Base-by-base conservation (phyloP, 2,888 invertebrate species). In the Eledone cirrhosa region DNA sequence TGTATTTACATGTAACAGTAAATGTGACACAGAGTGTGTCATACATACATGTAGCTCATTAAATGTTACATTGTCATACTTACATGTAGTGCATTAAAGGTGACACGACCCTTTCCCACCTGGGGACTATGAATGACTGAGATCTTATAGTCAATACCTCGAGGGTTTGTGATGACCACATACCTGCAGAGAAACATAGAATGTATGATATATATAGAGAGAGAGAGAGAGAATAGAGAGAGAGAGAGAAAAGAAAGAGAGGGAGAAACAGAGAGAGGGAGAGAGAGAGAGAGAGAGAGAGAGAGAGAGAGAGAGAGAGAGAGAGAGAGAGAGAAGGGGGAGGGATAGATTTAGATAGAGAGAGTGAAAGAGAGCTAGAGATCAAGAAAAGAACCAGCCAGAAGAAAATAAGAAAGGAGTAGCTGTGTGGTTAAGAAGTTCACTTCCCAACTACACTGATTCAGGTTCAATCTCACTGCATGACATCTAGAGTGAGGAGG, bases 41-140 rank as follows among this genome's bases (percentile, higher is more conserved):
- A n/a, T n/a, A n/a, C n/a, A n/a, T n/a, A n/a, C n/a, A n/a, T n/a
- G n/a, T n/a, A n/a, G n/a, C n/a, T n/a, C 3, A 41, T 41, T 41
- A 41, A 11, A 8, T 41, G 41, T 41, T 8, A 41, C 5, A 11
- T 41, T 41, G 41, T 41, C 22, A 72, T 33, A 72, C 72, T 72
- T 72, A 72, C 72, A 72, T 72, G 72, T 13, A 72, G 22, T 33
- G 72, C 72, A 72, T 72, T 72, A 16, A 72, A 72, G 4, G n/a
- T 41, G 19, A 72, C 72, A n/a, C 41, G 31, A n/a, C 72, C 41
- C 1, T 33, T 72, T 11, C n/a, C 13, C 31, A 72, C 41, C 3
- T 72, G 33, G n/a, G 29, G n/a, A 33, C 13, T 41, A 31, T 41
- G 33, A 41, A 41, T 72, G 41, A 72, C 41, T 3, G 72, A 41